Base-by-base conservation (phyloP, 2,113 vertebrate species). In the Talpa occidentalis region DNA sequence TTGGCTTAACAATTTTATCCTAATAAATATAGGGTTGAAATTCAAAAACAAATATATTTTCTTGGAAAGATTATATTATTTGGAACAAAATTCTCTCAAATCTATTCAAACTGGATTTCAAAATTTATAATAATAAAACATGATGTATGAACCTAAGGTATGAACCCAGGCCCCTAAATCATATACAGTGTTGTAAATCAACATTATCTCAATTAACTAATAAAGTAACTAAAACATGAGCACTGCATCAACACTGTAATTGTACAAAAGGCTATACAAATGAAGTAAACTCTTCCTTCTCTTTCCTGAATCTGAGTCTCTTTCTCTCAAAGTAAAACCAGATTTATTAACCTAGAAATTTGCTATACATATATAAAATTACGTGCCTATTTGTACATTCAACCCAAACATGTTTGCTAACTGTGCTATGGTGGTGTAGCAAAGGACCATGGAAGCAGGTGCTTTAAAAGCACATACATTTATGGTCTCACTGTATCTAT, bases 21-120 rank as follows among this genome's bases (percentile, higher is more conserved):
- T 78, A 7, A 21, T 74, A 40, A 96, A 81, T 90, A 73, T 2
- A 76, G 69, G 52, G 44, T 49, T 92, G 22, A 22, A 26, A 14
- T 82, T 92, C 74, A 78, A 91, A 85, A 72, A 62, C 73, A 35
- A 54, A 69, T 79, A 22, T 90, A 69, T 80, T 96, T 95, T 95
- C 72, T 81, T 42, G 5, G 30, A 49, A 47, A 17, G 15, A 59
- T 90, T 35, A 0, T 88, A 9, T 64, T 54, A 47, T 60, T 73
- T 85, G 67, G 4, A 47, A 67, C 26, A 54, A 85, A 90, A 54
- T 49, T 22, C 1, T 60, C 44, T 85, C 40, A 67, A 67, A 73
- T 84, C 47, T 59, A 52, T 81, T 85, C 79, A 80, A 88, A 90
- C 37, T 78, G 80, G 80, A 52, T 26, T 35, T 66, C n/a, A 67